phyloP scores from a whole-genome alignment of 2,113 vertebrate genomes.

The Fulica atra region DNA sequence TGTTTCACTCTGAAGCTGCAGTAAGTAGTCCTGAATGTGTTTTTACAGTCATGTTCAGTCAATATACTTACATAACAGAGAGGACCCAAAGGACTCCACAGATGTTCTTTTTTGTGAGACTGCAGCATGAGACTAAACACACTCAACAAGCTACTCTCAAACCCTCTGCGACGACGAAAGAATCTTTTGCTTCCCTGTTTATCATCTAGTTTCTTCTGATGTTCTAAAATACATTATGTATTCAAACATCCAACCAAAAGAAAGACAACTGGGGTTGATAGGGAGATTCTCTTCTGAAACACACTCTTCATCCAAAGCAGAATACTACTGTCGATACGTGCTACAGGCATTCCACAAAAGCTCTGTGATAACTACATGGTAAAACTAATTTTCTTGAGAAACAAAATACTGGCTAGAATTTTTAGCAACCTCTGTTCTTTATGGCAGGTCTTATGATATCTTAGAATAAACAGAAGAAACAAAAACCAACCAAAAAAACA shows the following conservation, averaged over 20 bases:
- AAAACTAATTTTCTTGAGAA: background rate
- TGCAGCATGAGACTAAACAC: background rate
- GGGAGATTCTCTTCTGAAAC: background rate
- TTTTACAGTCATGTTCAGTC: background rate
- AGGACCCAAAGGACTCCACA: background rate
- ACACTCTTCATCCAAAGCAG: background rate
- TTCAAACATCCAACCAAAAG: background rate
- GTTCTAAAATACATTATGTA: background rate
- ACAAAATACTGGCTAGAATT: background rate
- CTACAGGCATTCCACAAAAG: background rate
- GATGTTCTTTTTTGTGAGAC: background rate
- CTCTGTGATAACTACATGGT: background rate
- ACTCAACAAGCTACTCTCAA: background rate
- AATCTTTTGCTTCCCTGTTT: background rate
- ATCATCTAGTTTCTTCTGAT: background rate
- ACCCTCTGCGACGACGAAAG: background rate
- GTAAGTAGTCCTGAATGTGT: background rate
- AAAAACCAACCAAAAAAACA: no score
- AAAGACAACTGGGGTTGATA: background rate
- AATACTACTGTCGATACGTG: background rate
- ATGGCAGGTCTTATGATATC: background rate
- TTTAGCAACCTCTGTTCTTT: background rate
- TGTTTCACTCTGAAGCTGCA: background rate
- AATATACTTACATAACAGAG: background rate
- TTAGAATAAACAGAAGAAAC: background rate